These are phyloP conservation scores for Trichechus manatus DNA, from an alignment of 2,113 vertebrate species.

Conservation along the genomic window DNA sequence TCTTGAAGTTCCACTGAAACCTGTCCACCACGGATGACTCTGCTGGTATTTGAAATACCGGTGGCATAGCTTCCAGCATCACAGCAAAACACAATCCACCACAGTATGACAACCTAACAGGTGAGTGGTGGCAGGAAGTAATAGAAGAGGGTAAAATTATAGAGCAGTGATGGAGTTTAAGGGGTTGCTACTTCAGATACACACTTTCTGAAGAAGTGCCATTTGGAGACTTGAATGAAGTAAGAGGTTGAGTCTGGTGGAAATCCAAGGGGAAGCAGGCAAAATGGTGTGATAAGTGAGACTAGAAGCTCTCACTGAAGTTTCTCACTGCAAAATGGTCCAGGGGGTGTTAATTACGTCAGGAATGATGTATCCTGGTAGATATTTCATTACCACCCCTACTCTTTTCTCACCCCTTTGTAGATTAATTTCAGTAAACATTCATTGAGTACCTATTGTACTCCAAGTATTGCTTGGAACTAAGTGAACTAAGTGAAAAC, in stretches of 20 bases:
- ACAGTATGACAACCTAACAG: too few relatives aligned
- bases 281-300: not conserved
- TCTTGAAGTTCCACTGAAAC: too few relatives aligned
- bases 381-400: not conserved
- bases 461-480: not conserved
- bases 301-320: not conserved
- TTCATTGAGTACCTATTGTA: not conserved
- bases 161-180: not conserved
- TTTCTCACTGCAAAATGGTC: not conserved
- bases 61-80: too few relatives aligned
- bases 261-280: not conserved
- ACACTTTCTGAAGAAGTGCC: not conserved
- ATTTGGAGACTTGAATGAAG: not conserved
- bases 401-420: not conserved
- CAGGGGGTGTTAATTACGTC: not conserved
- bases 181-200: not conserved
- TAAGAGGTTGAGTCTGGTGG: not conserved
- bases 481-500: conserved; percentile 15
- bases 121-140: not conserved
- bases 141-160: not conserved
- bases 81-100: too few relatives aligned
- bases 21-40: too few relatives aligned
- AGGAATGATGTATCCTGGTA: not conserved
- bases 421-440: conserved; percentile 21
- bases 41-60: too few relatives aligned